phyloP scores from a whole-genome alignment of 1,140 invertebrate genomes.

The Lethocerus indicus region DNA sequence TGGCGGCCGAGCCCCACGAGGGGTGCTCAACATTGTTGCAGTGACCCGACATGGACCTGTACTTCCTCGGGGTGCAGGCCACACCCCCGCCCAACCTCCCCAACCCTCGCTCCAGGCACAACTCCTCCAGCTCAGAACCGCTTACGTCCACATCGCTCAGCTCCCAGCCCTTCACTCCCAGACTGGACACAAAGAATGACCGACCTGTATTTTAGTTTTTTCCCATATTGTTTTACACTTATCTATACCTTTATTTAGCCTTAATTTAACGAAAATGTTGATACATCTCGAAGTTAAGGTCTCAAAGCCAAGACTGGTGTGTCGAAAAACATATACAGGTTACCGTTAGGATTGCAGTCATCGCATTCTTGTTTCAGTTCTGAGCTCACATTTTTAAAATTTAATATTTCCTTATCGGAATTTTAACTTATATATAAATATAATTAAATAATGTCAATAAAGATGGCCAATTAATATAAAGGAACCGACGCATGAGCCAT shows the following conservation, averaged over 20 bases:
- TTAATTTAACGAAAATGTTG: too few species aligned
- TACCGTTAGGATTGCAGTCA: too few species aligned
- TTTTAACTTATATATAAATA: background rate
- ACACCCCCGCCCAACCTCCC: too few species aligned
- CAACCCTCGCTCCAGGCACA: constrained; percentile 25
- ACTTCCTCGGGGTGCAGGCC: constrained; percentile 21
- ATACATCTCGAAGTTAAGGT: too few species aligned
- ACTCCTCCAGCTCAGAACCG: constrained; percentile 23
- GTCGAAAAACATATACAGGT: too few species aligned
- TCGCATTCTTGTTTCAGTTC: too few species aligned
- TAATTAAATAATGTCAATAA: background rate
- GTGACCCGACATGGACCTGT: constrained; percentile 36
- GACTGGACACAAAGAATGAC: constrained; percentile 21
- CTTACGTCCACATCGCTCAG: constrained; percentile 29
- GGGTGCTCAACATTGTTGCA: constrained; percentile 50
- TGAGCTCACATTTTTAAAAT: too few species aligned
- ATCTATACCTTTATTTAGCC: too few species aligned
- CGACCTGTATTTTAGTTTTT: too few species aligned
- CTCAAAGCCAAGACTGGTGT: too few species aligned
- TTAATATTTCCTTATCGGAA: too few species aligned
- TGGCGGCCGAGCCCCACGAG: constrained; percentile 35
- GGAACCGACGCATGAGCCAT: constrained; percentile 28
- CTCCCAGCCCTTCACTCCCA: constrained; percentile 25
- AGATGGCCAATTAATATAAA: background rate
- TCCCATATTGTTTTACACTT: too few species aligned